Evolutionary conservation across 1,140 invertebrate species (phyloP).

Genomic region (Lucilia cuprina): DNA sequence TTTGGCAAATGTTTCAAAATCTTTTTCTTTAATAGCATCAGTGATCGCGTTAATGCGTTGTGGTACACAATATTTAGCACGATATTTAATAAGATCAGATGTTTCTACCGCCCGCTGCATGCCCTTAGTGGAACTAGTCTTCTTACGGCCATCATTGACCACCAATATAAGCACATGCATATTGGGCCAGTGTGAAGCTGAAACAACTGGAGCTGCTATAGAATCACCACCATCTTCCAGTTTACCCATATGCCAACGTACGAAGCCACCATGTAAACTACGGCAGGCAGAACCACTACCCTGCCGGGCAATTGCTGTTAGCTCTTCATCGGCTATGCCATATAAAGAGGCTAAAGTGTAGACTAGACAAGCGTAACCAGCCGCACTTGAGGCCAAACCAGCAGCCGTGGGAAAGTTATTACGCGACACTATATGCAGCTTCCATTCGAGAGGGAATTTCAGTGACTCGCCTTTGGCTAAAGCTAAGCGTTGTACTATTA

Average conservation of each 20-base stretch:
- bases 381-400: slow-evolving; percentile 96
- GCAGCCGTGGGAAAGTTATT: slow-evolving; percentile 99
- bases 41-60: slow-evolving; percentile 66
- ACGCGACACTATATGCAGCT: slow-evolving; percentile 87
- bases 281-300: slow-evolving; percentile 97
- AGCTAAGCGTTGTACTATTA: slow-evolving; percentile 62
- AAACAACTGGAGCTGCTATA: slow-evolving; percentile 76
- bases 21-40: slow-evolving; percentile 76
- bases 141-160: slow-evolving; percentile 86
- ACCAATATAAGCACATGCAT: slow-evolving; percentile 91
- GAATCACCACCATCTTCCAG: slow-evolving; percentile 81
- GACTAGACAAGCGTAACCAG: slow-evolving; percentile 93
- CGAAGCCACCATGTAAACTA: slow-evolving; percentile 93
- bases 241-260: slow-evolving; percentile 82
- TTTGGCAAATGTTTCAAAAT: slow-evolving; percentile 90
- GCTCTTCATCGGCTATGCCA: slow-evolving; percentile 75
- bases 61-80: slow-evolving; percentile 77
- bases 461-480: slow-evolving; percentile 50
- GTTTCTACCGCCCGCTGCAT: slow-evolving; percentile 87
- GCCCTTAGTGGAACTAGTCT: slow-evolving; percentile 86
- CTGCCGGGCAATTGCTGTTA: slow-evolving; percentile 82
- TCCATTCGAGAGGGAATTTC: slow-evolving; percentile 69
- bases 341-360: slow-evolving; percentile 80
- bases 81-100: slow-evolving; percentile 81
- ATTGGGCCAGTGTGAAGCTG: slow-evolving; percentile 86